Evolutionary conservation across 92 coral and sea anemone species (phyloP), one percentile per base, ranked within the genome.

Genomic region (Galaxea fascicularis): DNA sequence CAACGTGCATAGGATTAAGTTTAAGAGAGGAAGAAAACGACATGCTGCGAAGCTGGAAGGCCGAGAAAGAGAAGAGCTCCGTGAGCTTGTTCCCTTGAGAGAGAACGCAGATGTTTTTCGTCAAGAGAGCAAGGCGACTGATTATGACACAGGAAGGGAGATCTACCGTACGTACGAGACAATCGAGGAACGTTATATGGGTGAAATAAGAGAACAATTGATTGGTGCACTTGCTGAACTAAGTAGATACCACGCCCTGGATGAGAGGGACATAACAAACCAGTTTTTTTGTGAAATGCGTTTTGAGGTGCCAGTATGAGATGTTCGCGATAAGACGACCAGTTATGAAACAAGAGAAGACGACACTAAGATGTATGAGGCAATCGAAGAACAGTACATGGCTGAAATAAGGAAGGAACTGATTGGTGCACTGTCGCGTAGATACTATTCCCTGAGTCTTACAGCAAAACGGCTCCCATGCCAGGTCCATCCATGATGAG

Each of bases 371-470:
- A 44, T 71, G n/a, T 4, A 71, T 10, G 57, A 71, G 16, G 57
- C 35, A n/a, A 44, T 45, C 20, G 76, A 71, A 8, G 76, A 71
- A 35, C 41, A 71, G 24, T 71, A 45, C 76, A 21, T 71, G 10
- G 20, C 16, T 9, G 76, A 71, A 9, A 18, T 18, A n/a, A 44
- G 76, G 58, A 71, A 44, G 3, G 18, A 49, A 8, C 17, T 71
- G 76, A 12, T 49, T 22, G 54, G 8, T 20, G 27, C 31, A n/a
- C 17, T 49, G 22, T 26, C 22, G 8, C 21, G 47, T 25, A 60
- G 12, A 25, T 22, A 60, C 15, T 30, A 60, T 60, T 14, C 30
- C 12, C 22, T 16, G 27, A 63, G 5, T 27, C 18, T 17, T 18
- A 56, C 8, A 56, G 22, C 62, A 56, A n/a, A 20, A 18, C 17